Conservation (phyloP, 2,797 vertebrate species). For the Arremon aurantiirostris region DNA sequence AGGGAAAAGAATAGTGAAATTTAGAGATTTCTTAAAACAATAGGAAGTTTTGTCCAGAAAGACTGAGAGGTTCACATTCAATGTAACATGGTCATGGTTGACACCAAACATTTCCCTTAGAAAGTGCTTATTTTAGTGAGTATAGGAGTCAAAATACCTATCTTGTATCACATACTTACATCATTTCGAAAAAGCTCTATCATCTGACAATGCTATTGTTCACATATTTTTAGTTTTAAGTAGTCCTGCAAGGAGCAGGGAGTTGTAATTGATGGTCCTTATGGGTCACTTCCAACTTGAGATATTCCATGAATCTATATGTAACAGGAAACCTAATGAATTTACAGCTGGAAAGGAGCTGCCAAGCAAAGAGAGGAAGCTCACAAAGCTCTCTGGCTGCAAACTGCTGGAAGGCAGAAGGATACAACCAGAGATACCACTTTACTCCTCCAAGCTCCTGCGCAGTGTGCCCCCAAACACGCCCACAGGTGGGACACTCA, state of each 20-base stretch:
- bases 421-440: neutral
- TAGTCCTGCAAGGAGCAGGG: neutral
- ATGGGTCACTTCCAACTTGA: neutral
- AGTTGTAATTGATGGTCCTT: neutral
- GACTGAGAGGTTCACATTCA: neutral
- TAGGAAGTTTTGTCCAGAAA: neutral
- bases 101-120: neutral
- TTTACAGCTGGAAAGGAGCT: neutral
- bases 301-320: neutral
- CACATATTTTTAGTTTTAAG: neutral
- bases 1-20: neutral
- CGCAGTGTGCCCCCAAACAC: fast-evolving
- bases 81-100: neutral
- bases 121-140: neutral
- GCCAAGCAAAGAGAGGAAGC: neutral
- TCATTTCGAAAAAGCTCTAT: neutral
- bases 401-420: neutral
- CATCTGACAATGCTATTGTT: fast-evolving
- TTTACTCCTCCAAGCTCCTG: neutral
- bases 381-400: neutral
- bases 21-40: neutral
- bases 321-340: neutral
- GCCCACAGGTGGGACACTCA: fast-evolving
- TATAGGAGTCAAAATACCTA: neutral
- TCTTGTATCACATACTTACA: neutral